Evolutionary conservation across 2,888 invertebrate genomes (phyloP).

Genomic region (Ferrisia virgata): DNA sequence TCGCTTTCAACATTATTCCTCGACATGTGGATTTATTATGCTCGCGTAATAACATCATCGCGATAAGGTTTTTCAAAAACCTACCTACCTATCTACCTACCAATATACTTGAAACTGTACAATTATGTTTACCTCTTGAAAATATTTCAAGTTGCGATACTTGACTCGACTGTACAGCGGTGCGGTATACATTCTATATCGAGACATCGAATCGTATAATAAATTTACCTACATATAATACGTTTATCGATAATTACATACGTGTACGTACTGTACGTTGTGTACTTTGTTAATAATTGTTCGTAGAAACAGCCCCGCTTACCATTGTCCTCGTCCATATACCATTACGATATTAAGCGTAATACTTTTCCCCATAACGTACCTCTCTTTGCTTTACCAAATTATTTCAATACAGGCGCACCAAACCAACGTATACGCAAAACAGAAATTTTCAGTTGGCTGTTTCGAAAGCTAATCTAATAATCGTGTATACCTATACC

Average conservation of each 20-base stretch:
- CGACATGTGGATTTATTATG: not conserved
- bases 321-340: not conserved
- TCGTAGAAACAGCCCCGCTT: not conserved
- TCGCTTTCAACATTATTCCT: not conserved
- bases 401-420: not conserved
- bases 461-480: not conserved
- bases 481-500: not conserved
- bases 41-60: not conserved
- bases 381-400: not conserved
- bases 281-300: not conserved
- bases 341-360: no score
- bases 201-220: not conserved
- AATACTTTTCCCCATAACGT: not conserved
- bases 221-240: not conserved
- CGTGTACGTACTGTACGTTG: not conserved
- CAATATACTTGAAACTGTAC: not conserved
- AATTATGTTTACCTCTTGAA: not conserved
- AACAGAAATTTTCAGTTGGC: not conserved
- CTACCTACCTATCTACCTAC: not conserved
- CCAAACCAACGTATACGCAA: no score
- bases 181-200: no score
- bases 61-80: not conserved
- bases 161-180: no score
- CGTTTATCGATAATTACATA: conserved; percentile 5
- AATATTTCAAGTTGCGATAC: not conserved